Conservation (phyloP, 2,113 vertebrate genomes). For the Hymenochirus boettgeri region DNA sequence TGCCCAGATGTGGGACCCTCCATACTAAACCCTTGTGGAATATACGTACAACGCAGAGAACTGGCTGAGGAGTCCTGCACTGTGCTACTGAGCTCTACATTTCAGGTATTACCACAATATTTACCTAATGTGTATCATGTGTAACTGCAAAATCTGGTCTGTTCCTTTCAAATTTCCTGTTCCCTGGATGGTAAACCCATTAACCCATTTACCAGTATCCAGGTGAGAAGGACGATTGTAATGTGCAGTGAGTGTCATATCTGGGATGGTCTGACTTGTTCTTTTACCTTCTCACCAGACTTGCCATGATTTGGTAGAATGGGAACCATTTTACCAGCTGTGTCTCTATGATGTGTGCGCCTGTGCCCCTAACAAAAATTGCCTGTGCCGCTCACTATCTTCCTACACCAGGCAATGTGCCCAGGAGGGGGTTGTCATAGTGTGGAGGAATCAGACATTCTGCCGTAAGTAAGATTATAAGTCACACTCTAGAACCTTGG, state of each 20-base stretch:
- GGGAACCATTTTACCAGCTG: conserved; percentile 62
- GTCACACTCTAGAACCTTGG: too few species aligned
- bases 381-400: conserved; percentile 69
- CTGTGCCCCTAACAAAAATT: conserved; percentile 54
- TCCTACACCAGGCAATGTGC: conserved; percentile 75
- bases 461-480: conserved; percentile 64
- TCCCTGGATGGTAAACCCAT: too few species aligned
- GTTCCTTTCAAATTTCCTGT: too few species aligned
- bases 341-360: conserved; percentile 72
- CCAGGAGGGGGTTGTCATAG: conserved; percentile 58
- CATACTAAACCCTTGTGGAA: conserved; percentile 58
- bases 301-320: conserved; percentile 76
- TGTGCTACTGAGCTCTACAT: conserved; percentile 58
- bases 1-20: conserved; percentile 50
- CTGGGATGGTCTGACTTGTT: neutral
- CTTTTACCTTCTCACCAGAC: conserved; percentile 49
- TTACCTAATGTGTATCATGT: too few species aligned
- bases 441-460: conserved; percentile 77
- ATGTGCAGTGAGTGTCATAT: too few species aligned
- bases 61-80: conserved; percentile 68
- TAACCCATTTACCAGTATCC: too few species aligned
- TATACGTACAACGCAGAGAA: conserved; percentile 59
- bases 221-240: too few species aligned
- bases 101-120: conserved; percentile 66
- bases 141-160: too few species aligned